Evolutionary conservation across 37 sponge, comb jelly and placozoan genomes (phyloP).

Genomic region (Geodia barretti): DNA sequence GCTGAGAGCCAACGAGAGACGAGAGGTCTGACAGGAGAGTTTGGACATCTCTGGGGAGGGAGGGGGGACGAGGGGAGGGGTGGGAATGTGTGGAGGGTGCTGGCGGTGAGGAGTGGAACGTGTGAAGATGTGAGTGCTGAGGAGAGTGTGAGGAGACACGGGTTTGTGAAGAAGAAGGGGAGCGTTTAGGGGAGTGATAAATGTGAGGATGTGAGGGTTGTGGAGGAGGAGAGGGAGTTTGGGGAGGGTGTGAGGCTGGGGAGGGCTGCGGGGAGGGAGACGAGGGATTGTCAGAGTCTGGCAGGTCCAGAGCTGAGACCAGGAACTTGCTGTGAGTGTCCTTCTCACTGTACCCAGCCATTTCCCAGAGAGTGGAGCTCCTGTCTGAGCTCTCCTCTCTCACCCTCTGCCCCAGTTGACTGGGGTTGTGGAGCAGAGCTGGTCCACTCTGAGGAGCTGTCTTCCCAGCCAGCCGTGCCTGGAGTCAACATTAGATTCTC

Average conservation of each 20-base stretch:
- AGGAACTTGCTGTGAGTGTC: conserved; percentile 15
- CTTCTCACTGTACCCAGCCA: conserved; percentile 9
- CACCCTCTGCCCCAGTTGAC: not conserved
- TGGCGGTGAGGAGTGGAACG: not conserved
- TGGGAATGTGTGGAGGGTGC: not conserved
- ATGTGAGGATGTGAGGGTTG: not conserved
- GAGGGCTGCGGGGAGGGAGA: not conserved
- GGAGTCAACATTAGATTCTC: too few relatives aligned
- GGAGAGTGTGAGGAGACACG: not conserved
- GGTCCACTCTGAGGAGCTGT: not conserved
- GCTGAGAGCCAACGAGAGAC: conserved; percentile 25
- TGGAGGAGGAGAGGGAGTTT: not conserved
- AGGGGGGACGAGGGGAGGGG: not conserved
- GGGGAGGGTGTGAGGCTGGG: not conserved
- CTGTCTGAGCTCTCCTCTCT: conserved; percentile 11
- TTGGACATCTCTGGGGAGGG: not conserved
- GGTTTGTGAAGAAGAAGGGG: not conserved
- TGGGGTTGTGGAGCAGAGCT: not conserved
- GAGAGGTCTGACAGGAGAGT: conserved; percentile 28
- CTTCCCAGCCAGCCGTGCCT: not conserved
- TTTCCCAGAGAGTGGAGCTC: conserved; percentile 42
- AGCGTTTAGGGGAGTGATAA: not conserved
- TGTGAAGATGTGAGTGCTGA: not conserved
- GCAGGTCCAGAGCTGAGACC: conserved; percentile 37
- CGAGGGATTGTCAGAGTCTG: conserved; percentile 20